phyloP scores from a whole-genome alignment of 2,113 vertebrate genomes.

The Tyto alba region DNA sequence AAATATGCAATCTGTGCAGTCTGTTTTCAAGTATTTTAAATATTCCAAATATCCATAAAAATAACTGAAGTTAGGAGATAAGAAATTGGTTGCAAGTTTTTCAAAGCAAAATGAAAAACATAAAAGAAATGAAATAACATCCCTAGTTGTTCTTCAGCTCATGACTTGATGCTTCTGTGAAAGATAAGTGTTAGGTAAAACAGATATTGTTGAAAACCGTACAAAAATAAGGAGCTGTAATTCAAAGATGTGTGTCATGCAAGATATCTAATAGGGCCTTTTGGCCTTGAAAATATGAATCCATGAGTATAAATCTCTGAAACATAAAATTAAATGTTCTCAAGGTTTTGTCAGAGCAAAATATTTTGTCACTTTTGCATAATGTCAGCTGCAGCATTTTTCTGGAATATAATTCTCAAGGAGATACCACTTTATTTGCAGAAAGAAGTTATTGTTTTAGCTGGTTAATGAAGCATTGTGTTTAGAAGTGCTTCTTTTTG shows the following conservation, averaged over 20 bases:
- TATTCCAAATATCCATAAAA: not conserved
- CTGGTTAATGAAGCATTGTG: slow-evolving; percentile 29
- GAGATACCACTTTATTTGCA: not conserved
- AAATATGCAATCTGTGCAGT: not conserved
- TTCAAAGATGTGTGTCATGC: not conserved
- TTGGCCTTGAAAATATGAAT: slow-evolving; percentile 8
- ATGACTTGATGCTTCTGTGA: not conserved
- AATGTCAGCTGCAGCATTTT: not conserved
- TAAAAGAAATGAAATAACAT: not conserved
- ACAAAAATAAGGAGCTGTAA: not conserved
- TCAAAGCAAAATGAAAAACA: not conserved
- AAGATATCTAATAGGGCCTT: not conserved
- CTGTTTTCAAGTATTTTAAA: not conserved
- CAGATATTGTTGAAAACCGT: not conserved
- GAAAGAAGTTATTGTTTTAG: not conserved
- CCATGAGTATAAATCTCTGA: not conserved
- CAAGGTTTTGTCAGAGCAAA: slow-evolving; percentile 9
- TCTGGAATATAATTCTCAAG: not conserved
- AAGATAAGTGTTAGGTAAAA: not conserved
- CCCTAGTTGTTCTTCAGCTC: not conserved
- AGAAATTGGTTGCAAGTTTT: not conserved
- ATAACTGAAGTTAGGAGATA: not conserved
- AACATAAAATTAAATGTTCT: not conserved
- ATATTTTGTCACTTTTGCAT: slow-evolving; percentile 11
- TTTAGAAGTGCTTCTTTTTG: not conserved